Conservation (phyloP, 2,113 vertebrate species). For the Silurus glanis region DNA sequence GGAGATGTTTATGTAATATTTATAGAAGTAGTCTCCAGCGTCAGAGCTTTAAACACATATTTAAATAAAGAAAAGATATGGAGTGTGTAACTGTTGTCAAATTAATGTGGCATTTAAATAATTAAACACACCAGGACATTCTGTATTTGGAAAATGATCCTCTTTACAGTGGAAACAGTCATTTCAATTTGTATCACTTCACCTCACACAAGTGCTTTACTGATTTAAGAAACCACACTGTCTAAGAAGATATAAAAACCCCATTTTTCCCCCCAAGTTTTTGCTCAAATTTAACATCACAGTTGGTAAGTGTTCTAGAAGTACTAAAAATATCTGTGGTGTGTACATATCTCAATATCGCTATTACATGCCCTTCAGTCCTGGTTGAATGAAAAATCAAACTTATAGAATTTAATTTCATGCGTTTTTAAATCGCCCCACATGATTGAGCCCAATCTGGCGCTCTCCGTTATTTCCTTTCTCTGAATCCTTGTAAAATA, state of each 20-base stretch:
- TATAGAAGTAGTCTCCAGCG: not conserved
- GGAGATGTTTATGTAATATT: not conserved
- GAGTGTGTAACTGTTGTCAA: not conserved
- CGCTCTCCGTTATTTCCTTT: conserved; percentile 6
- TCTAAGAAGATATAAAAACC: not conserved
- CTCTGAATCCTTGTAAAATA: conserved; percentile 17
- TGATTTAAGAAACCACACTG: not conserved
- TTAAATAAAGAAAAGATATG: not conserved
- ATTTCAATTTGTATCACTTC: not conserved
- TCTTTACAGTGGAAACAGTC: not conserved
- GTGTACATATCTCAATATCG: not conserved
- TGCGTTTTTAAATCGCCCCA: conserved; percentile 36
- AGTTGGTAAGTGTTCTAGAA: not conserved
- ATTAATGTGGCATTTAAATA: not conserved
- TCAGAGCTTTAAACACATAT: not conserved
- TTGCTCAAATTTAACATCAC: not conserved
- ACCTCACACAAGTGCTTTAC: not conserved
- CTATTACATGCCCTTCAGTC: not conserved
- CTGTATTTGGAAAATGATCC: too few species aligned
- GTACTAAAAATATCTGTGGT: not conserved
- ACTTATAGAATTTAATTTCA: conserved; percentile 15
- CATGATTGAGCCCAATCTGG: conserved; percentile 10
- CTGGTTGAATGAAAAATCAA: conserved; percentile 36
- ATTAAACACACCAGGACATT: not conserved
- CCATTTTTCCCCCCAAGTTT: too few species aligned